These are phyloP conservation scores for Urocyon cinereoargenteus DNA, from an alignment of 2,797 vertebrate species.

Conservation along the genomic window DNA sequence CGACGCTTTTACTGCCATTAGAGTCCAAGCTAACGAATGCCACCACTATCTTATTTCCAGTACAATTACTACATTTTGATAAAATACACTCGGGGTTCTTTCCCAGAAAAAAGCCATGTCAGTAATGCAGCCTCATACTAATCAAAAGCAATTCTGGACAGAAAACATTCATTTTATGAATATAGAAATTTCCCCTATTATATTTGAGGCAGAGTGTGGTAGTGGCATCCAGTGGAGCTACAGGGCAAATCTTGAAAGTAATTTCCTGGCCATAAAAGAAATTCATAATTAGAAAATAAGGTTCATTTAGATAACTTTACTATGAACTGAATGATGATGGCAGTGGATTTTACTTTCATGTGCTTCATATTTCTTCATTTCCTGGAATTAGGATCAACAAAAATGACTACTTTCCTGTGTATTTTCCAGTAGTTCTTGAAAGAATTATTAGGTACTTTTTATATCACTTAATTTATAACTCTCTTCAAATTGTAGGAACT, in stretches of 20 bases:
- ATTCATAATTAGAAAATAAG: conserved; percentile 72
- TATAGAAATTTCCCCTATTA: conserved; percentile 56
- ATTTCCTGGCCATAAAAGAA: conserved; percentile 62
- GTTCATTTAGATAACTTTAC: conserved; percentile 46
- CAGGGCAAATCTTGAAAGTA: conserved; percentile 49
- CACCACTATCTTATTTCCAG: conserved; percentile 51
- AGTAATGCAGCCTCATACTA: conserved; percentile 39
- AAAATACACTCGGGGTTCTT: conserved; percentile 38
- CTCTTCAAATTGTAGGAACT: background rate
- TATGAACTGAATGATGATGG: background rate
- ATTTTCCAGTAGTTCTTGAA: background rate
- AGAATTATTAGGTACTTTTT: background rate
- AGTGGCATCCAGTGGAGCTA: background rate
- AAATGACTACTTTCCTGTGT: background rate
- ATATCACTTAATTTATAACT: conserved; percentile 23
- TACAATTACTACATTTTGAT: conserved; percentile 68
- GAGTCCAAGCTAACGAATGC: conserved; percentile 39
- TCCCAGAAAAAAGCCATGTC: conserved; percentile 5
- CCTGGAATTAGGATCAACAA: background rate
- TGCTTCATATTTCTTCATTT: background rate
- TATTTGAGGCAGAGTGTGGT: background rate
- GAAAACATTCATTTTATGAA: conserved; percentile 69
- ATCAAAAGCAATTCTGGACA: conserved; percentile 72
- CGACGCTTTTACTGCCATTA: conserved; percentile 46
- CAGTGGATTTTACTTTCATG: background rate